phyloP scores from a whole-genome alignment of 2,888 invertebrate genomes.

The Melinaea menophilus region DNA sequence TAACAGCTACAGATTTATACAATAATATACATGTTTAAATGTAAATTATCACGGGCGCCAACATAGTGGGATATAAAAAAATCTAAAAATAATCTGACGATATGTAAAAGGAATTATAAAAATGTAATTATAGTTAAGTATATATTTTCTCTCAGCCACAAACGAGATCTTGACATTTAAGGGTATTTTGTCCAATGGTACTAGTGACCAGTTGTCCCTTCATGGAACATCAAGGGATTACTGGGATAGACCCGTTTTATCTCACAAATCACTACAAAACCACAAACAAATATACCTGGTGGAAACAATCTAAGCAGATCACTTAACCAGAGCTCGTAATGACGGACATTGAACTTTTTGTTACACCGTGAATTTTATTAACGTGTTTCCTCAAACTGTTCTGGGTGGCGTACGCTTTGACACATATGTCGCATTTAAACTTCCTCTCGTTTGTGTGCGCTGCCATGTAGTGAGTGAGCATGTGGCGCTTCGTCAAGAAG shows the following conservation, averaged over 20 bases:
- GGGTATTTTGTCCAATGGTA: too few relatives aligned
- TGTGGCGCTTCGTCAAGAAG: constrained; percentile 68
- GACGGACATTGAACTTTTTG: constrained; percentile 36
- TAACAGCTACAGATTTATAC: too few relatives aligned
- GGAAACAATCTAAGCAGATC: constrained; percentile 5
- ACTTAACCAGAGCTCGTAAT: constrained; percentile 20
- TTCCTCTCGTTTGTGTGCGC: constrained; percentile 73
- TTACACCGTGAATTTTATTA: constrained; percentile 65
- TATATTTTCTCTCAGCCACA: too few relatives aligned
- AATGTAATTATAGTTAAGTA: too few relatives aligned
- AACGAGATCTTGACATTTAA: too few relatives aligned
- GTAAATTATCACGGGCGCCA: too few relatives aligned
- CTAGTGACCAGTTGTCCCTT: too few relatives aligned
- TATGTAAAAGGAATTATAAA: too few relatives aligned
- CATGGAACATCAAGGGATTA: neutral
- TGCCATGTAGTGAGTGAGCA: constrained; percentile 69
- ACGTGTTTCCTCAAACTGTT: constrained; percentile 65
- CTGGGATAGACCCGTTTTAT: constrained; percentile 15
- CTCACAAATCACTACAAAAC: constrained; percentile 21
- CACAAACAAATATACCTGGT: constrained; percentile 6
- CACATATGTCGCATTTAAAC: constrained; percentile 79
- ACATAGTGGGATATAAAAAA: too few relatives aligned
- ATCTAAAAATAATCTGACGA: too few relatives aligned
- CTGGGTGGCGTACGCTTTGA: constrained; percentile 73
- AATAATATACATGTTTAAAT: too few relatives aligned